A percentile compares a stretch with the other conserved stretches of the same genome.
phyloP scores from a whole-genome alignment of 2,888 invertebrate species.

The Volucella inflata region DNA sequence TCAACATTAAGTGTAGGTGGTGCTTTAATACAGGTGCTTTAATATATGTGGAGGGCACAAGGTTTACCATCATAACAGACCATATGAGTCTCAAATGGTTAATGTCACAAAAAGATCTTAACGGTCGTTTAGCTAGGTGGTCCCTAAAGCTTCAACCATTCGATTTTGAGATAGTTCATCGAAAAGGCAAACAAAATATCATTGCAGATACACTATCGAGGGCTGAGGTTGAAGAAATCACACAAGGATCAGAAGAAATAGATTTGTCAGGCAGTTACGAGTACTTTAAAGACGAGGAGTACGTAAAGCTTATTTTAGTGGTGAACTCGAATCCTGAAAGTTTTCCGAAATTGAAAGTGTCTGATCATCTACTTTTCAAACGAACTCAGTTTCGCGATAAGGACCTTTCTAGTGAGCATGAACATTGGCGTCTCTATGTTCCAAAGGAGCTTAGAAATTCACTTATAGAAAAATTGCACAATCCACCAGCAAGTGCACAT shows the following conservation, averaged over 20 bases:
- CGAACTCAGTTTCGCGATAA: background rate
- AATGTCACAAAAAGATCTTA: no score
- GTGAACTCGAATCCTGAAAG: no score
- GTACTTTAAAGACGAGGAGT: background rate
- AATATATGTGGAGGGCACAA: conserved; percentile 49
- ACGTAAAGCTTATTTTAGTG: background rate
- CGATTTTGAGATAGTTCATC: conserved; percentile 3
- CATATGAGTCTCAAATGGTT: conserved; percentile 11
- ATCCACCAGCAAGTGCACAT: no score
- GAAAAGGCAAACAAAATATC: background rate
- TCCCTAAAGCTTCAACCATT: background rate
- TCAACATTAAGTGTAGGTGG: conserved; percentile 39
- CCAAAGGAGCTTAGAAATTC: no score
- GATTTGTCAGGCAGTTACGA: background rate
- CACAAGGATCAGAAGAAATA: background rate
- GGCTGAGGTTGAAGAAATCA: background rate
- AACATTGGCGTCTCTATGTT: no score
- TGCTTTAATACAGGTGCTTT: conserved; percentile 40
- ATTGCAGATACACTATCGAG: conserved; percentile 18
- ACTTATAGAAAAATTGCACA: no score
- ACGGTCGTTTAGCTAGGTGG: no score
- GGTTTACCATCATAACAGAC: conserved; percentile 39
- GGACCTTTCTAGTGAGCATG: no score
- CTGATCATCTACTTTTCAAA: background rate
- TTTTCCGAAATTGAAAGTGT: background rate